Conservation (phyloP, 1,140 invertebrate genomes). For the silkworm (Bombyx mori) region ASM3026992v2 NC_085114.1:2241501-2242000, state of each 20-base stretch:
- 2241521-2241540: conserved; percentile 86
- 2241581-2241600: conserved; percentile 66
- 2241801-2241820: conserved; percentile 91
- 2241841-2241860: conserved; percentile 53
- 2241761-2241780: conserved; percentile 98
- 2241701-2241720: conserved; percentile 96
- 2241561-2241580: conserved; percentile 73
- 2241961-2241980: no score
- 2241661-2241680: conserved; percentile 93
- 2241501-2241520: conserved; percentile 91
- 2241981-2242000: no score
- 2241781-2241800: conserved; percentile 92
- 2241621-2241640: conserved; percentile 88
- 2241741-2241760: conserved; percentile 93
- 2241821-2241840: conserved; percentile 93
- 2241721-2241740: conserved; percentile 95
- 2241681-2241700: conserved; percentile 95
- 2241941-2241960: no score
- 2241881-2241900: conserved; percentile 11
- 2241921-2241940: no score
- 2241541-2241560: conserved; percentile 83
- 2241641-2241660: conserved; percentile 95
- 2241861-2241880: conserved; percentile 35
- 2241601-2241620: conserved; percentile 78
- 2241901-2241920: no score